Evolutionary conservation across 2,797 vertebrate species (phyloP).

Genomic region (Galagoides demidoff): DNA sequence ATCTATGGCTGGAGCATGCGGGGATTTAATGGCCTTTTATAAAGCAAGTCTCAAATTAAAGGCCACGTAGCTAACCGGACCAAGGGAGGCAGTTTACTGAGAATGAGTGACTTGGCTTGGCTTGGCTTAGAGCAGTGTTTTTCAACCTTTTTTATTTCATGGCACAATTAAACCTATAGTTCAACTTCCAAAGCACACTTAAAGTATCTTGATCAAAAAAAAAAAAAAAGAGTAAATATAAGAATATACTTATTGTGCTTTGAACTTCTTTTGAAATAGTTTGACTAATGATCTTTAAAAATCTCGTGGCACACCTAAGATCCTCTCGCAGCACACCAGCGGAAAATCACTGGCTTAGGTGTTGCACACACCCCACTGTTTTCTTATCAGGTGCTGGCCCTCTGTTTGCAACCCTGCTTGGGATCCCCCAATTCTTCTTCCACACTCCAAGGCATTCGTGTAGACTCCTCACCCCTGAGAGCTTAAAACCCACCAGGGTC

Average conservation of each 20-base stretch:
- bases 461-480: no score
- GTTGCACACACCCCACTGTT: neutral
- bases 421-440: neutral
- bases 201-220: no score
- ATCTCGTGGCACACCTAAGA: no score
- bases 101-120: neutral
- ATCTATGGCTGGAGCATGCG: no score
- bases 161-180: no score
- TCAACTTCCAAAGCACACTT: no score
- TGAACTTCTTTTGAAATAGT: no score
- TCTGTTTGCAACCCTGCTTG: neutral
- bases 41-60: neutral
- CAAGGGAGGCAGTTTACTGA: neutral
- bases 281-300: no score
- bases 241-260: no score
- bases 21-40: neutral
- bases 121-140: neutral
- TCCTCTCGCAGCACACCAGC: no score
- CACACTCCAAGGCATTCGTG: neutral
- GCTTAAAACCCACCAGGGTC: neutral
- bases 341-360: neutral
- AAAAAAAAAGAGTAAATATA: no score
- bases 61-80: neutral
- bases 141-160: no score
- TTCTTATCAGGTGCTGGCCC: neutral